Evolutionary conservation across 2,797 vertebrate genomes (phyloP).

Genomic region (Catharus ustulatus): DNA sequence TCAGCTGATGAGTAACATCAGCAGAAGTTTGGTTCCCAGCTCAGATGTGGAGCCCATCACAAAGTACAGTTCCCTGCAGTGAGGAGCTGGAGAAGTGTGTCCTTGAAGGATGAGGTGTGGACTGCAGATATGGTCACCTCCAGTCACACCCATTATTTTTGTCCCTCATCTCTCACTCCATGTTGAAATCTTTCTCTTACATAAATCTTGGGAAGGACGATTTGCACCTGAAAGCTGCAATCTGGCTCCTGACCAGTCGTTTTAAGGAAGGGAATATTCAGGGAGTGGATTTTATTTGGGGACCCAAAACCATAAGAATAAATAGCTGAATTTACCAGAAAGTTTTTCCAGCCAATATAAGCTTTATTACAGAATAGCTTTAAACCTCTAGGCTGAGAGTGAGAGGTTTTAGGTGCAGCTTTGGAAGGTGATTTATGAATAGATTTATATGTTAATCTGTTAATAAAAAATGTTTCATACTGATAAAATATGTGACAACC

Average conservation of each 20-base stretch:
- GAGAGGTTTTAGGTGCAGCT: constrained; percentile 44
- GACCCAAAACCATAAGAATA: constrained; percentile 16
- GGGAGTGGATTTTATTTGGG: background rate
- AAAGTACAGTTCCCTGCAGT: background rate
- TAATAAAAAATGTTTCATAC: constrained; percentile 66
- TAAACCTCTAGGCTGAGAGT: constrained; percentile 41
- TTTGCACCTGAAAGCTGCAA: background rate
- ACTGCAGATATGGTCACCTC: background rate
- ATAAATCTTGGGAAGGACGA: background rate
- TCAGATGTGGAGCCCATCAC: background rate
- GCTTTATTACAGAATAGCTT: constrained; percentile 38
- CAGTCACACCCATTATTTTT: background rate
- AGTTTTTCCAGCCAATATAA: constrained; percentile 37
- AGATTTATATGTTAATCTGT: constrained; percentile 71
- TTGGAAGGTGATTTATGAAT: constrained; percentile 64
- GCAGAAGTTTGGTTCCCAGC: background rate
- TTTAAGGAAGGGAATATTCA: background rate
- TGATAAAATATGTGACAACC: constrained; percentile 67
- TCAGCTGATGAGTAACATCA: background rate
- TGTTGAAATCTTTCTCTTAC: background rate
- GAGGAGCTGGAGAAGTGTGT: background rate
- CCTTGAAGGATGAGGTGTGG: background rate
- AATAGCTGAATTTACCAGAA: constrained; percentile 40
- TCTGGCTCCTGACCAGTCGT: background rate
- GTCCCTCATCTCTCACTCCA: background rate